Conservation (phyloP, 2,888 invertebrate genomes). For the Philaethria dido region DNA sequence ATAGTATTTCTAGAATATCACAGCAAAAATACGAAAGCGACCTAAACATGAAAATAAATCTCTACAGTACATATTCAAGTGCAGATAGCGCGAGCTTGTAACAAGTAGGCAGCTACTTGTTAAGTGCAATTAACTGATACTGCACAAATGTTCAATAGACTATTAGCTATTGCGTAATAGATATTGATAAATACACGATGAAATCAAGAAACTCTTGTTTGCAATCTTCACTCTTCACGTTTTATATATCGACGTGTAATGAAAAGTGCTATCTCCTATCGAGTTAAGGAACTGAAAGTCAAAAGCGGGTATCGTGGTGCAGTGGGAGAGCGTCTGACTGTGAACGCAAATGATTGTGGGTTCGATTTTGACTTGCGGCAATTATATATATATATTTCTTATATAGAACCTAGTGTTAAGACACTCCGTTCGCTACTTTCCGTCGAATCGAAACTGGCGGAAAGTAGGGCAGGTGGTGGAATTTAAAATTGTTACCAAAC, state of each 20-base stretch:
- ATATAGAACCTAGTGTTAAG: no score
- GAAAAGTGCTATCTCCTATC: no score
- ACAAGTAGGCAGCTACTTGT: slow-evolving; percentile 2
- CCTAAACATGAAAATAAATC: background rate
- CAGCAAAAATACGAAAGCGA: background rate
- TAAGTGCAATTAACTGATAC: background rate
- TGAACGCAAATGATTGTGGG: no score
- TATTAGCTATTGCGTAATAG: background rate
- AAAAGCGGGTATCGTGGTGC: no score
- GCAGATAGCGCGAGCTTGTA: background rate
- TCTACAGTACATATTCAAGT: background rate
- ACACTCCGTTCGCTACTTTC: no score
- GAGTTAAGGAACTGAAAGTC: no score
- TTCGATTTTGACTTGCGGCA: no score
- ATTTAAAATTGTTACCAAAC: no score
- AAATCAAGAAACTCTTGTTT: background rate
- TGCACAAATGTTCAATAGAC: background rate
- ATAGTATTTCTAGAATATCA: background rate
- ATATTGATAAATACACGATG: background rate
- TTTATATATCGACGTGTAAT: background rate
- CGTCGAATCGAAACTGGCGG: no score
- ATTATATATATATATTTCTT: no score
- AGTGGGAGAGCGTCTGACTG: no score
- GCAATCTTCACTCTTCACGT: background rate
- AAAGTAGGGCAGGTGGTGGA: no score